These are phyloP conservation scores for Odontomachus brunneus DNA, from an alignment of 1,140 invertebrate species.

Conservation along the genomic window DNA sequence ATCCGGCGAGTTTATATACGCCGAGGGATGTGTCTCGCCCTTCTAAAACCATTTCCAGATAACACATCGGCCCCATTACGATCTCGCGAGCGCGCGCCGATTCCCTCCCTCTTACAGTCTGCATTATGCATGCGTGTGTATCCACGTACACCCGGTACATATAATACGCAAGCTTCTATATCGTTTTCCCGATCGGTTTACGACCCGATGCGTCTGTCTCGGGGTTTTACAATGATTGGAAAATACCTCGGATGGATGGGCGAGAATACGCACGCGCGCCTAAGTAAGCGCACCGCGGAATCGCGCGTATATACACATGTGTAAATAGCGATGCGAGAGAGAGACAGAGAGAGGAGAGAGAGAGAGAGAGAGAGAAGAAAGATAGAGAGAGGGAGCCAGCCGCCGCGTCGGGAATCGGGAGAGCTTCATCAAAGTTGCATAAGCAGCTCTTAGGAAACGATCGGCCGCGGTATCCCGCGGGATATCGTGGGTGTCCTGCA, in stretches of 20 bases:
- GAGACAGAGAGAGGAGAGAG: no score
- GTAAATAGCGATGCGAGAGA: no score
- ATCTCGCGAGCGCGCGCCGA: constrained; percentile 48
- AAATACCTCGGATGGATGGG: constrained; percentile 79
- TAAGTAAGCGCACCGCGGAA: background rate
- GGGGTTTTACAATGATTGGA: constrained; percentile 85
- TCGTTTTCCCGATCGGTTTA: constrained; percentile 84
- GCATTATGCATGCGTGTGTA: constrained; percentile 70
- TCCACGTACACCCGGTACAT: constrained; percentile 57
- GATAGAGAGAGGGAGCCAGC: constrained; percentile 10
- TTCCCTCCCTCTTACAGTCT: constrained; percentile 53
- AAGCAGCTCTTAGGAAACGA: constrained; percentile 84
- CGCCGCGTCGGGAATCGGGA: constrained; percentile 70
- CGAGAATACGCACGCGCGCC: background rate
- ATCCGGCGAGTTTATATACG: constrained; percentile 83
- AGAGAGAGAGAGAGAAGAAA: background rate
- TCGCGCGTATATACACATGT: no score
- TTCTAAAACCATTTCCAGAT: constrained; percentile 85
- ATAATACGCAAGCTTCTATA: constrained; percentile 73
- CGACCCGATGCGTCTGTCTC: constrained; percentile 82
- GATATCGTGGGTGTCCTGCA: constrained; percentile 77
- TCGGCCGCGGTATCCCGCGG: constrained; percentile 80
- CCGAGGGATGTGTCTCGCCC: constrained; percentile 84
- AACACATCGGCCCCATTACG: constrained; percentile 80
- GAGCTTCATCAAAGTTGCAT: constrained; percentile 84